A percentile compares a stretch with the other conserved stretches of the same genome.
Conservation (phyloP, 2,113 vertebrate genomes). For the Elachura formosa region DNA sequence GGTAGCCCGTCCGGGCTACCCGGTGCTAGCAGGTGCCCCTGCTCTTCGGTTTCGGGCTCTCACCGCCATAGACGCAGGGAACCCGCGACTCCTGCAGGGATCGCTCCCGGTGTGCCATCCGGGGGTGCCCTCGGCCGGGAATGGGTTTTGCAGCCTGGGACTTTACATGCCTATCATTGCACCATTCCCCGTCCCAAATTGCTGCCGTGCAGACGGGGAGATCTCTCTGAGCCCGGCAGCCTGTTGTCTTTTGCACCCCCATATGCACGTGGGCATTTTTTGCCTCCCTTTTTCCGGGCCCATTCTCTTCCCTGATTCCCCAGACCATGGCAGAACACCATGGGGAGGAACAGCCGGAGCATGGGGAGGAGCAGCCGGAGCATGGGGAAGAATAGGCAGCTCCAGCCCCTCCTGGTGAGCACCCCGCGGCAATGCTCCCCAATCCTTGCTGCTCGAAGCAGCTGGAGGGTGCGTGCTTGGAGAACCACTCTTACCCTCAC, state of each 20-base stretch:
- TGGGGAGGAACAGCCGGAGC: no score
- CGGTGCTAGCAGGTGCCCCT: not conserved
- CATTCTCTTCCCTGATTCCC: not conserved
- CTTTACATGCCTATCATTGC: rapidly evolving
- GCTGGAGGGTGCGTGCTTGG: not conserved
- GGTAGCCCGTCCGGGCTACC: not conserved
- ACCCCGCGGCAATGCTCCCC: rapidly evolving
- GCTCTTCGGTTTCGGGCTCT: not conserved
- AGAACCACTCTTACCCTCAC: not conserved
- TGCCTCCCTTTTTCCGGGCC: not conserved
- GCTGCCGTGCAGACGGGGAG: not conserved
- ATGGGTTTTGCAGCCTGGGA: not conserved
- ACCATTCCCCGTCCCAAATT: not conserved
- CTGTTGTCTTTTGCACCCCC: no score
- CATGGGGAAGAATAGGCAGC: not conserved
- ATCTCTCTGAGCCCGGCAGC: no score
- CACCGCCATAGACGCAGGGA: not conserved
- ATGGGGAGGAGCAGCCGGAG: not conserved
- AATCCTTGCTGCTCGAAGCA: not conserved
- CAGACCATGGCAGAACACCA: rapidly evolving
- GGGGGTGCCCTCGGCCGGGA: not conserved
- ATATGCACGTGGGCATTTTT: rapidly evolving
- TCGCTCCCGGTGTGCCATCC: rapidly evolving
- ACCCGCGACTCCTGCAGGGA: not conserved
- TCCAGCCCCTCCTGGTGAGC: not conserved